Conservation (phyloP, 2,113 vertebrate species). For the Prochilodus magdalenae region DNA sequence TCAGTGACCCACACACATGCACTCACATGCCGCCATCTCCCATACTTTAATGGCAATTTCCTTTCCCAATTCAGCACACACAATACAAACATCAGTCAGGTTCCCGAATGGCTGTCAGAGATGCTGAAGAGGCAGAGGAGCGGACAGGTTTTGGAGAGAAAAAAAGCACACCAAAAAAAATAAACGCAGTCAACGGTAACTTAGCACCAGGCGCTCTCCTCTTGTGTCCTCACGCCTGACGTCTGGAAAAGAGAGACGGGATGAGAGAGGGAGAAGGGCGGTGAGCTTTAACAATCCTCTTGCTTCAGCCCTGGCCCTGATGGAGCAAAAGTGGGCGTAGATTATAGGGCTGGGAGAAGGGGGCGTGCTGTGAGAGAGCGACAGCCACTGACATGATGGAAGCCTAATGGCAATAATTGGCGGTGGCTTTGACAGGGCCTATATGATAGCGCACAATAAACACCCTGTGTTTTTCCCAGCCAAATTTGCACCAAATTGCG, state of each 20-base stretch:
- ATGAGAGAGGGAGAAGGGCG: slow-evolving; percentile 35
- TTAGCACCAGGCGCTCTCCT: slow-evolving; percentile 47
- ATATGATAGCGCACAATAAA: slow-evolving; percentile 96
- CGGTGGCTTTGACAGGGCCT: slow-evolving; percentile 97
- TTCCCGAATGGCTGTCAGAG: slow-evolving; percentile 55
- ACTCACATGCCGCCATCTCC: slow-evolving; percentile 42
- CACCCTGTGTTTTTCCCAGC: slow-evolving; percentile 88
- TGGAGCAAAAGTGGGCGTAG: slow-evolving; percentile 96
- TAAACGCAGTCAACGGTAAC: slow-evolving; percentile 33
- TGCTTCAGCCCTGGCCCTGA: slow-evolving; percentile 85
- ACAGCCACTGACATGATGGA: slow-evolving; percentile 98
- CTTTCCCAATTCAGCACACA: slow-evolving; percentile 60
- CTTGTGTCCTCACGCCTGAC: slow-evolving; percentile 38
- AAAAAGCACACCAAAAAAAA: slow-evolving; percentile 15
- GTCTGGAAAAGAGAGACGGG: slow-evolving; percentile 35
- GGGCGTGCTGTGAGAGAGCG: slow-evolving; percentile 85
- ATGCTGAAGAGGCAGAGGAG: slow-evolving; percentile 35
- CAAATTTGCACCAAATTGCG: slow-evolving; percentile 99
- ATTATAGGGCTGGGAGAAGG: slow-evolving; percentile 96
- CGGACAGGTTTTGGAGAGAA: neutral
- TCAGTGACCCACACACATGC: slow-evolving; percentile 50
- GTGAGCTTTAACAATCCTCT: slow-evolving; percentile 84
- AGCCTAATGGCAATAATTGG: slow-evolving; percentile 99
- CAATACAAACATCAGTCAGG: slow-evolving; percentile 59
- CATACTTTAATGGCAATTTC: slow-evolving; percentile 63